Evolutionary conservation across 2,797 vertebrate species (phyloP), one percentile per base, ranked within the genome.

Genomic region (Psittacula derbiana): DNA sequence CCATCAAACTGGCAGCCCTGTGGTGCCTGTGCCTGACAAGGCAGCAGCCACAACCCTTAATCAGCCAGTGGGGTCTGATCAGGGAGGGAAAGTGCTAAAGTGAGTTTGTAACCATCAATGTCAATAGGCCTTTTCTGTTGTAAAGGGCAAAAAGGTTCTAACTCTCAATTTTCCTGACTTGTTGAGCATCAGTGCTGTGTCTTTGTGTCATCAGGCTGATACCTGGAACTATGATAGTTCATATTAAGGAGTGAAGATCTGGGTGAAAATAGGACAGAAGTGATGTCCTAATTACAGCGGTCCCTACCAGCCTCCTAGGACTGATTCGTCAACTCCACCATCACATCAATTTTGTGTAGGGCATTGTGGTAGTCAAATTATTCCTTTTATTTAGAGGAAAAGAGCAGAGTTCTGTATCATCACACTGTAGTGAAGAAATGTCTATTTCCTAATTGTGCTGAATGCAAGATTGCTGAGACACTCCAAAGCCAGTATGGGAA

Each of bases 1-100:
- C 40, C 14, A 27, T 67, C 27, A 38, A 28, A 16, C 55, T 6
- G 38, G 17, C n/a, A 64, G 4, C 28, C 4, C 12, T 0, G 3
- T 12, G n/a, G 47, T 31, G n/a, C 16, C 28, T 6, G 0, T 0
- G 3, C 47, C 66, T 55, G 41, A 12, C 1, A 6, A 38, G 40
- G 20, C 41, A 78, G 66, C 33, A 25, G 41, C 46, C 1, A 0
- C 46, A 38, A 38, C 80, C 41, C 21, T 4, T 1, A 3, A 16
- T 50, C 16, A 53, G 21, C 6, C 0, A 2, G 4, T 23, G 60
- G 43, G 28, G 38, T 8, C 28, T 36, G 47, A 9, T 11, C 3
- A 3, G 23, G n/a, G 30, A 66, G 20, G 28, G 31, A 28, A 64
- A 64, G 33, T 6, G 62, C 40, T 64, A 7, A 69, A 62, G 27